Base-by-base conservation (phyloP, 1,140 invertebrate species). In the Eueides isabella region DNA sequence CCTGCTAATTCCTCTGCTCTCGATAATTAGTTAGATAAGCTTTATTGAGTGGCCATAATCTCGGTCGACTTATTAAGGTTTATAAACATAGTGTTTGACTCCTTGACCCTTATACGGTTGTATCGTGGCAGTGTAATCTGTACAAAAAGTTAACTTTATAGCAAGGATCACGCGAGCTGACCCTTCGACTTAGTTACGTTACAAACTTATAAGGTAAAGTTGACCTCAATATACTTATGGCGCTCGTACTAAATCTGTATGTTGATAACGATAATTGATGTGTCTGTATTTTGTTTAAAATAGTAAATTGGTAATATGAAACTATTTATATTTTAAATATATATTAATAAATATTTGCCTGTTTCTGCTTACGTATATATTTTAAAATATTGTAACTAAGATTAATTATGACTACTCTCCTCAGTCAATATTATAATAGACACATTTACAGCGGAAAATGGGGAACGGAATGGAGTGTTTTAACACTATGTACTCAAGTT, bases 71-170 rank as follows among this genome's bases (percentile, higher is more conserved):
- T 86, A 89, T 86, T 89, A 90, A 85, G 80, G 72, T 83, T 89
- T 89, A 92, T 90, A 89, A 89, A 91, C 85, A 85, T 82, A 80
- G 84, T 85, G 80, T 85, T 89, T 87, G 85, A 87, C 84, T 79
- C 83, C 79, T 77, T 90, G 85, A 90, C 87, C 88, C 78, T 81
- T 85, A 86, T 86, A 85, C 77, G 79, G 82, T 79, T 78, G 79
- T 84, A 85, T 83, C 81, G 81, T 75, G 77, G 78, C 75, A 74
- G 67, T 80, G 82, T 87, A 85, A 88, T 86, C 81, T 80, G 77
- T 80, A 85, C 84, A 86, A 91, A 90, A 91, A 89, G 80, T 81
- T 84, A 83, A 81, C 77, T 89, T 89, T 89, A 89, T 85, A 80
- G 87, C 81, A 73, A 81, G 80, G 79, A 86, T 87, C 87, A 91